phyloP scores from a whole-genome alignment of 2,113 vertebrate species.

The Nesoenas mayeri region DNA sequence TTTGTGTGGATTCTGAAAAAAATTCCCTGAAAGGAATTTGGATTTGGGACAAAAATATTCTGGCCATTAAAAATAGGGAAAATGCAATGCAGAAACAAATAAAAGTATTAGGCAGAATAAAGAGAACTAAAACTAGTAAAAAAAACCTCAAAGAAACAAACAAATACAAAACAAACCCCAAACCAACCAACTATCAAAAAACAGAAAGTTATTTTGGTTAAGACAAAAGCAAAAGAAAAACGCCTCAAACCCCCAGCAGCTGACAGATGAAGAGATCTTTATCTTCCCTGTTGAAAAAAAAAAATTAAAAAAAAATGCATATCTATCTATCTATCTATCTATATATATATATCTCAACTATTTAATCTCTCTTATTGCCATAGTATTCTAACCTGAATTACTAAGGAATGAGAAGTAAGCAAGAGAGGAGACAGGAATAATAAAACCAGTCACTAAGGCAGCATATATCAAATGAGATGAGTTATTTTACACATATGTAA shows the following conservation, averaged over 20 bases:
- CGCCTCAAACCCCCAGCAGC: rapidly evolving
- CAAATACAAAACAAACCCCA: no score
- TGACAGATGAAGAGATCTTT: neutral
- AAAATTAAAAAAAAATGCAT: neutral
- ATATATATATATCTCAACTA: neutral
- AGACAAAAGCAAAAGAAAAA: neutral
- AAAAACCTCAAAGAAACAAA: neutral
- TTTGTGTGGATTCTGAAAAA: neutral
- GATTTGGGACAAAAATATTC: neutral
- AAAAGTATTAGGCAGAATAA: neutral
- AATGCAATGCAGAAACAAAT: neutral
- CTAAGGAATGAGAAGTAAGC: neutral
- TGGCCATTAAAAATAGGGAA: neutral
- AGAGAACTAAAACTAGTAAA: neutral
- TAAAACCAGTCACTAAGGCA: neutral
- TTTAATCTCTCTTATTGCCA: neutral
- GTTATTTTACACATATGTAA: neutral
- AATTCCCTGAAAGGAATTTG: neutral
- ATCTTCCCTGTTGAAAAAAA: neutral
- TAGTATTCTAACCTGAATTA: neutral
- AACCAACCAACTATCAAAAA: no score
- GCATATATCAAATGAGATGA: neutral
- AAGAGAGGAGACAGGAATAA: neutral
- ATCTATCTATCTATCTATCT: no score
- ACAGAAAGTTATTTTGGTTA: neutral